Percentiles rank a stretch among this genome's conserved stretches.
phyloP scores from a whole-genome alignment of 2,888 invertebrate species.

The Lapara coniferarum region DNA sequence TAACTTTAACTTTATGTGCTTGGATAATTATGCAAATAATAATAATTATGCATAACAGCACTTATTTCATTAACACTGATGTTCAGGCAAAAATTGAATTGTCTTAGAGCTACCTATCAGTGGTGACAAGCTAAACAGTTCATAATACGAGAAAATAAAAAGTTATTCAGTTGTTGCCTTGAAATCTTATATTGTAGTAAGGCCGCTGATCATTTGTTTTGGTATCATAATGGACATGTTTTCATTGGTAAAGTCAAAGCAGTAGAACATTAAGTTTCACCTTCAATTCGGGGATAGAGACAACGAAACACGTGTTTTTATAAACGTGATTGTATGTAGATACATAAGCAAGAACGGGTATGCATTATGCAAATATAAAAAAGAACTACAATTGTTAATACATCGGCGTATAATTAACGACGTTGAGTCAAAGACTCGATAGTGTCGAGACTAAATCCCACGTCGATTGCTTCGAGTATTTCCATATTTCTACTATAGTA shows the following conservation, averaged over 20 bases:
- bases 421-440: neutral
- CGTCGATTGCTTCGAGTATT: neutral
- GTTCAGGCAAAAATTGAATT: no score
- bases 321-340: constrained; percentile 14
- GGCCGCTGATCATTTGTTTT: no score
- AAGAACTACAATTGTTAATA: constrained; percentile 25
- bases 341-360: constrained; percentile 13
- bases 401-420: constrained; percentile 1
- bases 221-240: no score
- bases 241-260: neutral
- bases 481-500: neutral
- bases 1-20: neutral
- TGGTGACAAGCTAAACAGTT: no score
- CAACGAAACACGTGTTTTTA: neutral
- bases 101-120: no score
- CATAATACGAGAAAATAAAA: no score
- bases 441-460: neutral
- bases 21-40: no score
- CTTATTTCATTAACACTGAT: no score
- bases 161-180: no score
- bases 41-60: no score
- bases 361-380: constrained; percentile 25
- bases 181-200: no score
- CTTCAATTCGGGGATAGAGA: constrained; percentile 17
- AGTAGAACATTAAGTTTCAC: neutral